Evolutionary conservation across 2,888 invertebrate genomes (phyloP).

Genomic region (Caenorhabditis sp.): DNA sequence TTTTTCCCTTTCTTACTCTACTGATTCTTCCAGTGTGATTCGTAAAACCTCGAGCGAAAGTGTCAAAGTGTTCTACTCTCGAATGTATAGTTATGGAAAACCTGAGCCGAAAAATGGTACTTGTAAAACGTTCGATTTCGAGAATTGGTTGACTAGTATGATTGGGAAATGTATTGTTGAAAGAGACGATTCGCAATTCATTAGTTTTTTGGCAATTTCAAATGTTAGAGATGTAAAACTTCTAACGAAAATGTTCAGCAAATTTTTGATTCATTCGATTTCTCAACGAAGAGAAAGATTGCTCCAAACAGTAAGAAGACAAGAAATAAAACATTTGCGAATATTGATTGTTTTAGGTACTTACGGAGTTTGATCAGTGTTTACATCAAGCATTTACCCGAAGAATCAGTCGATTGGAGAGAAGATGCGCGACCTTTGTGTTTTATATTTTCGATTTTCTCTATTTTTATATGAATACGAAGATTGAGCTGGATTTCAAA

Average conservation of each 20-base stretch:
- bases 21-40: slow-evolving; percentile 1
- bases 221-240: slow-evolving; percentile 13
- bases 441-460: slow-evolving; percentile 35
- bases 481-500: not conserved
- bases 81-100: slow-evolving; percentile 16
- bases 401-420: slow-evolving; percentile 9
- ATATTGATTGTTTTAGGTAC: slow-evolving; percentile 11
- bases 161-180: slow-evolving; percentile 17
- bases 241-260: slow-evolving; percentile 14
- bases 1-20: no score
- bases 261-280: slow-evolving; percentile 17
- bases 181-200: slow-evolving; percentile 6
- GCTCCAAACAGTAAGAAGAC: slow-evolving; percentile 6
- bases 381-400: not conserved
- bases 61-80: slow-evolving; percentile 10
- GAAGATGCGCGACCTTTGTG: slow-evolving; percentile 12
- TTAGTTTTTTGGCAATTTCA: slow-evolving; percentile 13
- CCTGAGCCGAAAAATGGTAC: slow-evolving; percentile 21
- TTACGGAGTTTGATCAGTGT: slow-evolving; percentile 28
- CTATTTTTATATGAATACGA: slow-evolving; percentile 17
- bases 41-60: slow-evolving; percentile 5
- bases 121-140: slow-evolving; percentile 14
- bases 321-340: not conserved
- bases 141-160: slow-evolving; percentile 20
- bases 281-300: slow-evolving; percentile 6